phyloP scores from a whole-genome alignment of 1,140 invertebrate species.

The Diploscapter pachys region DNA sequence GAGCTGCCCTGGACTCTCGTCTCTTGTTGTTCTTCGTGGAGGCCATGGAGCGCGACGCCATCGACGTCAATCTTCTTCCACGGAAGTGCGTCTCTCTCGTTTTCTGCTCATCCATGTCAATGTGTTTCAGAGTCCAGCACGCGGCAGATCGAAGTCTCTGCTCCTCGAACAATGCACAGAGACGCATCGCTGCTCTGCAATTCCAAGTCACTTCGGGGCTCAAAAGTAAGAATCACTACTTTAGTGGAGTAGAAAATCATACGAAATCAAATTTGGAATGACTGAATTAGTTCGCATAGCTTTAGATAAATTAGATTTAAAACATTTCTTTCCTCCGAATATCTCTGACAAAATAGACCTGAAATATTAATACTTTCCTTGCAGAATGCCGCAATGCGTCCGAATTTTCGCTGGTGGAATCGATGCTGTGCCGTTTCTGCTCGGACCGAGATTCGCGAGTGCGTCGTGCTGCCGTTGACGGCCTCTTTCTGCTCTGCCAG shows the following conservation, averaged over 20 bases:
- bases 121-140: background rate
- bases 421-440: background rate
- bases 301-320: constrained; percentile 14
- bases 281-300: background rate
- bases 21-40: no score
- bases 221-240: no score
- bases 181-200: constrained; percentile 15
- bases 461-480: constrained; percentile 24
- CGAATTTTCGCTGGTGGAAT: background rate
- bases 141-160: background rate
- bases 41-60: no score
- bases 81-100: no score
- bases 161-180: background rate
- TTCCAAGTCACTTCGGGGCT: constrained; percentile 9
- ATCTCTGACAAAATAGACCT: background rate
- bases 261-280: no score
- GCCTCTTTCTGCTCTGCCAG: constrained; percentile 15
- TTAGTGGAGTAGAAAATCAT: no score
- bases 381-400: background rate
- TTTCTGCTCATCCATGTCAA: no score
- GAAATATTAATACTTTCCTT: constrained; percentile 22
- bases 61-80: no score
- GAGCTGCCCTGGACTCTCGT: no score
- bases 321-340: background rate
- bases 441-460: constrained; percentile 28